phyloP scores from a whole-genome alignment of 2,888 invertebrate species.

The Scaeva pyrastri region DNA sequence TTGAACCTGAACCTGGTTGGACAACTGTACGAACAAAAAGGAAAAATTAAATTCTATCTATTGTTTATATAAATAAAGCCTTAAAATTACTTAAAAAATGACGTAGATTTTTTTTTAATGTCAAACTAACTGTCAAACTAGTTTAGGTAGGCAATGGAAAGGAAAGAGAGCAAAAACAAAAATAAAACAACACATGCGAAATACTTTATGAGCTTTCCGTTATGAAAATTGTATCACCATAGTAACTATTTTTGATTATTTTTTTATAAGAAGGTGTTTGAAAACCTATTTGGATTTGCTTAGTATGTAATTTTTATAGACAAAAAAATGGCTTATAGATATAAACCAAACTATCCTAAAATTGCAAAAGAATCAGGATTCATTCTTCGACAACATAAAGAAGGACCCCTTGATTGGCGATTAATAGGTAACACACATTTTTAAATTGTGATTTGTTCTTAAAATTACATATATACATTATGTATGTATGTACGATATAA shows the following conservation, averaged over 20 bases:
- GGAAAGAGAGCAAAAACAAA: no score
- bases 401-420: constrained; percentile 82
- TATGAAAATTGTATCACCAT: constrained; percentile 16
- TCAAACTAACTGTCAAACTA: no score
- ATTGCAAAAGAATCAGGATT: constrained; percentile 82
- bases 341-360: constrained; percentile 81
- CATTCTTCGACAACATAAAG: constrained; percentile 80
- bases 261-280: neutral
- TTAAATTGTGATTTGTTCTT: neutral
- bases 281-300: neutral
- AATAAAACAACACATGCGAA: no score
- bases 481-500: no score
- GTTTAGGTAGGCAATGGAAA: no score
- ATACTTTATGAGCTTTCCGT: no score
- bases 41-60: constrained; percentile 78
- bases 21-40: constrained; percentile 86
- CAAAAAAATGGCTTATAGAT: constrained; percentile 58
- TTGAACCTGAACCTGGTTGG: constrained; percentile 87
- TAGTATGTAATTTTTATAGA: neutral
- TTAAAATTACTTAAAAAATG: neutral
- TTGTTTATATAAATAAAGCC: neutral
- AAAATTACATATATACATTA: neutral
- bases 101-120: no score
- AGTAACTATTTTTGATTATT: neutral
- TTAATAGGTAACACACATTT: constrained; percentile 79